phyloP scores from a whole-genome alignment of 2,113 vertebrate genomes.

The Mesembrinibis cayennensis region DNA sequence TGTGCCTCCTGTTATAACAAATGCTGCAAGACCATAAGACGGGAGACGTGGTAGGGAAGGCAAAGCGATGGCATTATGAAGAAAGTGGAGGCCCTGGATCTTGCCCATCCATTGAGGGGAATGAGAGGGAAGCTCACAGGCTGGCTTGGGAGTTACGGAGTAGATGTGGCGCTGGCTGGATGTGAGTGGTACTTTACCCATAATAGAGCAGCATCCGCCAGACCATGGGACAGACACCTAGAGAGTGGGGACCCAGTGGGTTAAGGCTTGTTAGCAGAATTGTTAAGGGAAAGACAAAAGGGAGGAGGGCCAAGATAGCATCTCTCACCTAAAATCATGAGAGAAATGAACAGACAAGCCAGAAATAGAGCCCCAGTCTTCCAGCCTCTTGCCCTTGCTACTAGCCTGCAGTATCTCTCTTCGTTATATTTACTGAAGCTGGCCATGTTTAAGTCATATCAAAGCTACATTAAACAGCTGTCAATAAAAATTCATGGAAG shows the following conservation, averaged over 20 bases:
- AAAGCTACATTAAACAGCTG: not conserved
- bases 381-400: not conserved
- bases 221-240: not conserved
- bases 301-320: not conserved
- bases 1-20: not conserved
- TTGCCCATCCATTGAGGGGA: not conserved
- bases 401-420: not conserved
- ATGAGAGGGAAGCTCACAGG: not conserved
- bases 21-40: not conserved
- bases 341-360: not conserved
- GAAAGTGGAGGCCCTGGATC: not conserved
- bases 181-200: not conserved
- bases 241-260: not conserved
- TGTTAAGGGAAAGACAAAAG: not conserved
- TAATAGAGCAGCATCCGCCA: not conserved
- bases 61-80: not conserved
- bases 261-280: not conserved
- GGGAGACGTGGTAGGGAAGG: fast-evolving
- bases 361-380: not conserved
- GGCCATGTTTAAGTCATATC: not conserved
- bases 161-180: not conserved
- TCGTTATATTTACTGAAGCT: not conserved
- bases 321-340: not conserved
- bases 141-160: not conserved
- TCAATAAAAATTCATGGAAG: not conserved